Base-by-base conservation (phyloP, 2,888 invertebrate genomes). In the Caenorhabditis imperialis region DNA sequence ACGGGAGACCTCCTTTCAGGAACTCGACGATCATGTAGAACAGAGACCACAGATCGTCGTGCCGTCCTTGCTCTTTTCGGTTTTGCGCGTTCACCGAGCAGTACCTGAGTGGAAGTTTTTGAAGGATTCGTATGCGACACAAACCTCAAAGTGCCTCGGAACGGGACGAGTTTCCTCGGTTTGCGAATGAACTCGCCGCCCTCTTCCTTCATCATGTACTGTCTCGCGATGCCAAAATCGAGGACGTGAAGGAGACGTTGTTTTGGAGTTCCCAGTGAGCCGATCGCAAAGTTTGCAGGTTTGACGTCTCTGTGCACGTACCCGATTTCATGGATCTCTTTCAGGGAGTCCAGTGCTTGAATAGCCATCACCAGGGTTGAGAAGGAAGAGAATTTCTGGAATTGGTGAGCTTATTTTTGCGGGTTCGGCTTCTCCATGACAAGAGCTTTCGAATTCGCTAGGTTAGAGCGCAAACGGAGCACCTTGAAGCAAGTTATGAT, bases 281-380 rank as follows among this genome's bases (percentile, higher is more conserved):
- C 81, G 23, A 78, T 77, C 14, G 72, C 75, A 45, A 81, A 78
- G 33, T 78, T 78, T 3, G 76, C 71, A 18, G 80, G 80, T 27
- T 80, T 80, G n/a, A 80, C 70, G 33, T 80, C 80, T 8, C 80
- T 54, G 48, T 80, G 80, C 0, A 80, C 30, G 44, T 61, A 80
- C 42, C 80, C 78, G n/a, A 81, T 72, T 18, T 82, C 78, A 57
- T 83, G 83, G 12, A 83, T 60, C 37, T 81, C 78, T 37, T 71
- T 70, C 25, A 83, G 51, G 1, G 81, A 74, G 45, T 81, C 82
- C 35, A 83, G 58, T 37, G 71, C 67, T 53, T 83, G 83, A 42
- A 83, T 75, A 1, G 44, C 51, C 10, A 76, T 53, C 2, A 74
- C 72, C 33, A 74, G 30, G 14, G 51, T 57, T 2, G 79, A 72